Percentiles rank a stretch among this genome's conserved stretches.
Conservation (phyloP, 1,140 invertebrate genomes). For the Grapholita molesta region DNA sequence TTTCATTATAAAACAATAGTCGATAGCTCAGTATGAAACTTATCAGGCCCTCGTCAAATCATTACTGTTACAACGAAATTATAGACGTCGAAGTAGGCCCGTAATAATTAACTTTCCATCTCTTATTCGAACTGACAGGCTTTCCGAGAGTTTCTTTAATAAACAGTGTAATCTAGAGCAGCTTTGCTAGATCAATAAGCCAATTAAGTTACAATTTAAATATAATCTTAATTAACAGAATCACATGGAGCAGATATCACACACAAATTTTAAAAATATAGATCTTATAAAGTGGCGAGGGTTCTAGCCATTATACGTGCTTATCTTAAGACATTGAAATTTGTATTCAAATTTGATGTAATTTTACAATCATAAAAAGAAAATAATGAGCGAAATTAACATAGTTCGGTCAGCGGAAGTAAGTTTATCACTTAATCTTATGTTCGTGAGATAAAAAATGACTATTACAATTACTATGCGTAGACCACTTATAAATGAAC, state of each 20-base stretch:
- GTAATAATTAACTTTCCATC: background rate
- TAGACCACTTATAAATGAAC: background rate
- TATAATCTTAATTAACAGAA: background rate
- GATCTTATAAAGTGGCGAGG: background rate
- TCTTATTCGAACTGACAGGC: background rate
- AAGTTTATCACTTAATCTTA: background rate
- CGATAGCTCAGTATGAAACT: constrained; percentile 2
- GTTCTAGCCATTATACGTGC: background rate
- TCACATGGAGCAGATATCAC: background rate
- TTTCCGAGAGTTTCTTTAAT: background rate
- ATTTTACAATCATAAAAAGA: background rate
- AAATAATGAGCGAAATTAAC: constrained; percentile 5
- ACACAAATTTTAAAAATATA: background rate
- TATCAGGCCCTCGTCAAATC: constrained; percentile 10
- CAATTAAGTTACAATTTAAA: background rate
- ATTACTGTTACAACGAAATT: constrained; percentile 2
- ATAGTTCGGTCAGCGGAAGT: background rate
- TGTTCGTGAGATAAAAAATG: constrained; percentile 14
- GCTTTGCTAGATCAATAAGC: background rate
- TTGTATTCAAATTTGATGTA: background rate
- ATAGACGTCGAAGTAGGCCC: background rate
- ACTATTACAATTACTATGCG: constrained; percentile 1
- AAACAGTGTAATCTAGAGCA: background rate
- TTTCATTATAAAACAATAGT: constrained; percentile 15
- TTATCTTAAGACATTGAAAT: constrained; percentile 2